A percentile compares a stretch with the other conserved stretches of the same genome.
These are phyloP conservation scores for Hecatera dysodea DNA, from an alignment of 2,888 invertebrate species.

Conservation along the genomic window DNA sequence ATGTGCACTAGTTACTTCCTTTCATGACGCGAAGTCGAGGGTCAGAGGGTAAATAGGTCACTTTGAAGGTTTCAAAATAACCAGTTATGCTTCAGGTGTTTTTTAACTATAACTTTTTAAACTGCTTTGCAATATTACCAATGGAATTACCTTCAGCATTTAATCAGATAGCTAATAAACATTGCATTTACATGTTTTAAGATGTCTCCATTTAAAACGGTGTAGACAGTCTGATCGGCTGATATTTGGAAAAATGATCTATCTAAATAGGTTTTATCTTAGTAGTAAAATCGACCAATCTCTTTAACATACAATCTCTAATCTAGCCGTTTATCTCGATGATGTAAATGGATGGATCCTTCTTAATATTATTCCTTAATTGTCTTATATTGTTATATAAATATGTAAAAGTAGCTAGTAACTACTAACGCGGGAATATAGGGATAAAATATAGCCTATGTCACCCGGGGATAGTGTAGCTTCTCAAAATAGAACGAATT, in stretches of 20 bases:
- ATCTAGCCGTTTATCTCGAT: background rate
- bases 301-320: background rate
- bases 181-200: background rate
- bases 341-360: background rate
- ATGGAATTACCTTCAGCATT: slow-evolving; percentile 19
- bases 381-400: background rate
- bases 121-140: slow-evolving; percentile 2
- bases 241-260: background rate
- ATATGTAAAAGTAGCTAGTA: too few relatives aligned
- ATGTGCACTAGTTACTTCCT: slow-evolving; percentile 52
- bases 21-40: slow-evolving; percentile 45
- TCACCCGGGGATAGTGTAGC: too few relatives aligned
- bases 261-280: background rate
- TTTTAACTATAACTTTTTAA: background rate
- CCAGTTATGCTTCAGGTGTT: background rate
- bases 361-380: background rate
- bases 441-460: too few relatives aligned
- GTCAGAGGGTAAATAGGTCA: slow-evolving; percentile 57
- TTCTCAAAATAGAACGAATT: too few relatives aligned
- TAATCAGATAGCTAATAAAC: background rate
- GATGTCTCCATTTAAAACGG: background rate
- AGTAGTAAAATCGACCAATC: background rate
- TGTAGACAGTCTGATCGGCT: background rate
- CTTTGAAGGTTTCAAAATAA: slow-evolving; percentile 46
- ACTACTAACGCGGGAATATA: too few relatives aligned